Evolutionary conservation across 2,888 invertebrate genomes (phyloP), one percentile per base, ranked within the genome.

Genomic region (Hyposoter dolosus): DNA sequence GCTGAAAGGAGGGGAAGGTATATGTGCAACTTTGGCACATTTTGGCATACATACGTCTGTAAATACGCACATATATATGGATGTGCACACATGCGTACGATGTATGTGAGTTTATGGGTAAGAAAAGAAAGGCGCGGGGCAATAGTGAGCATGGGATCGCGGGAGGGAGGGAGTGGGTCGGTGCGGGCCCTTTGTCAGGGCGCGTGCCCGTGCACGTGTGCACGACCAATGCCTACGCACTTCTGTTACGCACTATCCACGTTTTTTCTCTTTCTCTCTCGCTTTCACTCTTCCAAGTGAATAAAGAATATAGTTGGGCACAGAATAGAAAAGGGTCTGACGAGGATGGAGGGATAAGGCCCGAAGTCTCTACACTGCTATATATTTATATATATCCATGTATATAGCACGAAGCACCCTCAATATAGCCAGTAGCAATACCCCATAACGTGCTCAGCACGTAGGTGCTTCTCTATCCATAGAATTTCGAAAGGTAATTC

Each of bases 181-280:
- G 93, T 92, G 93, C 91, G 93, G 93, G 93, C 91, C 90, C 93
- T 93, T 93, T 93, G 93, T 93, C 91, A 90, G 84, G 93, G 92
- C 93, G 93, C 93, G 93, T 93, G 93, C 93, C 93, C 92, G 88
- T 92, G 93, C 93, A 93, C 93, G 93, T 93, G 93, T 93, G 93
- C 93, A 91, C 90, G 92, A 91, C 93, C 93, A 93, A 93, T 93
- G 92, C 92, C 92, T 91, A 91, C 92, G 92, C 91, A 91, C 91
- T 91, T 90, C 90, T 88, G 82, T 87, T 88, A 79, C 85, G 86
- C 89, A 84, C 88, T 85, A 82, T 85, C 89, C 86, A 69, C 87
- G 83, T 85, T 83, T 77, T 63, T 81, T 72, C 35, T 78, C 77
- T 77, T 68, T 83, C 85, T 85, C 69, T 60, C 60, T 83, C 69